Percentiles rank a stretch among this genome's conserved stretches.
These are phyloP conservation scores for Pristionchus pacificus DNA, from an alignment of 1,140 invertebrate genomes.

Conservation along the genomic window DNA sequence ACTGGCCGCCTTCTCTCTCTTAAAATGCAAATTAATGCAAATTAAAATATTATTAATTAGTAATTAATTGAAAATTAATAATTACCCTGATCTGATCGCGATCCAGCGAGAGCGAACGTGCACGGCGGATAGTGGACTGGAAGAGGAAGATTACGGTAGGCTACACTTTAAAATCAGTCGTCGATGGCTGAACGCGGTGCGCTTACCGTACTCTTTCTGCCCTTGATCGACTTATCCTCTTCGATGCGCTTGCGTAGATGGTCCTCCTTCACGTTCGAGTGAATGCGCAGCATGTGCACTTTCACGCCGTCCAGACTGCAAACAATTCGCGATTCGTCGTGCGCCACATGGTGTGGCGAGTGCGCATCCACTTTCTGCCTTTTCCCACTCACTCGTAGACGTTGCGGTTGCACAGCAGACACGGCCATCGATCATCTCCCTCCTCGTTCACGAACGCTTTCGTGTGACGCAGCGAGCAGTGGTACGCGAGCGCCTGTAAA, in stretches of 20 bases:
- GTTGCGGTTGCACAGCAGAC: conserved; percentile 8
- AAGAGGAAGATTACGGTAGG: too few species aligned
- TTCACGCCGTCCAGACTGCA: background rate
- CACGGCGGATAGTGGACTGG: too few species aligned
- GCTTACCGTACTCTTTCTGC: background rate
- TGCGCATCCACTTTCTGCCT: background rate
- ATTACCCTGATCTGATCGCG: too few species aligned
- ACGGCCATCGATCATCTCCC: background rate
- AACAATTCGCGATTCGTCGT: background rate
- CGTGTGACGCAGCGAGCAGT: conserved; percentile 3
- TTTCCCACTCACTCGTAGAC: background rate
- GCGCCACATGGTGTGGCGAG: background rate
- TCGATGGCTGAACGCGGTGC: too few species aligned
- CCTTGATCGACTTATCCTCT: background rate
- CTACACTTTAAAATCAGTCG: too few species aligned
- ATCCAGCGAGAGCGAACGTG: too few species aligned
- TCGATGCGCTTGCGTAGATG: background rate
- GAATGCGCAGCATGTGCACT: conserved; percentile 2
- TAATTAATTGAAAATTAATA: too few species aligned
- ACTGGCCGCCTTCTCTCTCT: too few species aligned
- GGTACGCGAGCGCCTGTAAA: conserved; percentile 11
- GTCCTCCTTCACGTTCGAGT: background rate
- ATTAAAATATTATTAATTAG: too few species aligned
- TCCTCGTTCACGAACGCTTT: background rate
- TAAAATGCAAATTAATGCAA: too few species aligned